Evolutionary conservation across 2,797 vertebrate genomes (phyloP).

Genomic region (Trachops cirrhosus): DNA sequence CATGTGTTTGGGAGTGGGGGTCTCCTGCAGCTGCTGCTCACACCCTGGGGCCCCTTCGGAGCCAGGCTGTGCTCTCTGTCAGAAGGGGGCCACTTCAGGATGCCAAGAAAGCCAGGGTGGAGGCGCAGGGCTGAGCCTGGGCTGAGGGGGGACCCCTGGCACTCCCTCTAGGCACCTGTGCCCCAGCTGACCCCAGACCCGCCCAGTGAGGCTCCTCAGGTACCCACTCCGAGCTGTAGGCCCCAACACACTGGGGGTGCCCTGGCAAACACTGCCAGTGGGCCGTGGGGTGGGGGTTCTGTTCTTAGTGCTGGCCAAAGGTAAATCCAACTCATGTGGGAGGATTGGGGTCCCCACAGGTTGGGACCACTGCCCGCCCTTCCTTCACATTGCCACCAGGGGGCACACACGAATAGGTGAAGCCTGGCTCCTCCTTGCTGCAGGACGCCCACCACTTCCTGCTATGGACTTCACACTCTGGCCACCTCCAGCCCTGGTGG

Average conservation of each 20-base stretch:
- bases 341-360: neutral
- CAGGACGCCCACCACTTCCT: fast-evolving
- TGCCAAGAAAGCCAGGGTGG: neutral
- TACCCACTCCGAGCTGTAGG: neutral
- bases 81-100: neutral
- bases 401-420: neutral
- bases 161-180: neutral
- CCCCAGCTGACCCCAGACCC: neutral
- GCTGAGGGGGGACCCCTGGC: fast-evolving
- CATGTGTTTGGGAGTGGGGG: fast-evolving
- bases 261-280: fast-evolving
- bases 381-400: neutral
- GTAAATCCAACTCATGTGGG: neutral
- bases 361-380: neutral
- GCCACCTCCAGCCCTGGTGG: neutral
- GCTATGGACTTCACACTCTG: neutral
- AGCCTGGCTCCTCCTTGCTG: neutral
- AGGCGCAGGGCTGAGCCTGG: neutral
- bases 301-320: neutral
- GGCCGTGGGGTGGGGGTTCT: neutral
- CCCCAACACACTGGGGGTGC: neutral
- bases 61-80: neutral
- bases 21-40: neutral
- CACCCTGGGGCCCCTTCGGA: fast-evolving
- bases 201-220: neutral